Evolutionary conservation across 2,888 invertebrate species (phyloP).

Genomic region (Scrobipalpa costella): DNA sequence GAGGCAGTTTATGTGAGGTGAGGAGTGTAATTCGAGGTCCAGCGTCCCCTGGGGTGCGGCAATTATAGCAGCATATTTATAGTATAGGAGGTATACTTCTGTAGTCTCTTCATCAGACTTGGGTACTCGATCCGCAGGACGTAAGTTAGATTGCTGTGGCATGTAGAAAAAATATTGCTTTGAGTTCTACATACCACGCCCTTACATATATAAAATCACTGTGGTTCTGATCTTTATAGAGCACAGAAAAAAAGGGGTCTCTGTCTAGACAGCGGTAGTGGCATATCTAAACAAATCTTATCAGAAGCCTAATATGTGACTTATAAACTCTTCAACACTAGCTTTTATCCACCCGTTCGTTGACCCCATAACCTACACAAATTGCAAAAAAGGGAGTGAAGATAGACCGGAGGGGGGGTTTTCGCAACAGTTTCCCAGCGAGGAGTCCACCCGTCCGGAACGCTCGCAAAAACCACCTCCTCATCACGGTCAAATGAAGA

Average conservation of each 20-base stretch:
- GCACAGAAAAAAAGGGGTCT: no score
- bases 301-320: not conserved
- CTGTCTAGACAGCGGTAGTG: no score
- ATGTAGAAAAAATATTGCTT: no score
- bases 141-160: no score
- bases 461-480: constrained; percentile 60
- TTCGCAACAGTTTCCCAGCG: constrained; percentile 65
- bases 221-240: no score
- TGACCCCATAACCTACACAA: not conserved
- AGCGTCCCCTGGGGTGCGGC: constrained; percentile 36
- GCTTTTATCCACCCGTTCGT: not conserved
- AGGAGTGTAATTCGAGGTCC: constrained; percentile 20
- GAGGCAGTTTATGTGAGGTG: constrained; percentile 21
- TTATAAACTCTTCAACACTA: no score
- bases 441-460: constrained; percentile 56
- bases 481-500: constrained; percentile 79
- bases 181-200: no score
- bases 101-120: not conserved
- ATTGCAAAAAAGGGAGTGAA: not conserved
- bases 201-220: no score
- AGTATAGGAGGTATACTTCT: constrained; percentile 12
- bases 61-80: constrained; percentile 41
- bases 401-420: constrained; percentile 33
- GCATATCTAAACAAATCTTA: not conserved
- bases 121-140: no score